Percentiles rank a stretch among this genome's conserved stretches.
Evolutionary conservation across 2,797 vertebrate species (phyloP).

Genomic region (Dryobates pubescens): DNA sequence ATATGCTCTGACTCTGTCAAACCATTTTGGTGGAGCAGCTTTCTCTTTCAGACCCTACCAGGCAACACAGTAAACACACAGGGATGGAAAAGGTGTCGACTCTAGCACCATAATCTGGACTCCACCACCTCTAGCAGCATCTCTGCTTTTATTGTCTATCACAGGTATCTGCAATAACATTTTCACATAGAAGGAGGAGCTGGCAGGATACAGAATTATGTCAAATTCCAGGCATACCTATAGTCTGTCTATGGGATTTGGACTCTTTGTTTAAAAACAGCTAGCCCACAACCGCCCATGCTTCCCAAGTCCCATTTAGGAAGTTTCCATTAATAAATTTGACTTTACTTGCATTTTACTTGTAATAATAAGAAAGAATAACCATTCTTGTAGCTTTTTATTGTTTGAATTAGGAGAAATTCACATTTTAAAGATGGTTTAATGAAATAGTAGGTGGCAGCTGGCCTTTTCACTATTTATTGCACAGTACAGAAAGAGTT

Average conservation of each 20-base stretch:
- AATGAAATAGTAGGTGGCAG: background rate
- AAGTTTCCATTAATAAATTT: background rate
- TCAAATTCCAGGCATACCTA: background rate
- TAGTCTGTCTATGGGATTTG: background rate
- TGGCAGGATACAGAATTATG: background rate
- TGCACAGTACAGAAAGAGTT: background rate
- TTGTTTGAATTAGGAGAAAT: too few species aligned
- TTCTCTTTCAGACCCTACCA: background rate
- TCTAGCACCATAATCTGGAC: background rate
- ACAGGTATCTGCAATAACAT: background rate
- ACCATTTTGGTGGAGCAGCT: background rate
- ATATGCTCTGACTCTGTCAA: background rate
- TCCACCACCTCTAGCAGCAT: background rate
- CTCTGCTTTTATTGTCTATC: background rate
- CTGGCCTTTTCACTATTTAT: background rate
- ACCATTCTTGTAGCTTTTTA: background rate
- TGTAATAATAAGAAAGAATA: background rate
- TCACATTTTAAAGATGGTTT: too few species aligned
- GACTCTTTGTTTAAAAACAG: background rate
- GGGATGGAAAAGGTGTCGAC: background rate
- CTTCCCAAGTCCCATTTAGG: background rate
- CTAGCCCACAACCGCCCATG: background rate
- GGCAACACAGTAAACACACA: background rate
- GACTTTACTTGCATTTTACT: background rate
- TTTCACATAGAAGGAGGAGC: background rate